phyloP scores from a whole-genome alignment of 35 echinoderm and acorn worm species.

The Amphiura filiformis region DNA sequence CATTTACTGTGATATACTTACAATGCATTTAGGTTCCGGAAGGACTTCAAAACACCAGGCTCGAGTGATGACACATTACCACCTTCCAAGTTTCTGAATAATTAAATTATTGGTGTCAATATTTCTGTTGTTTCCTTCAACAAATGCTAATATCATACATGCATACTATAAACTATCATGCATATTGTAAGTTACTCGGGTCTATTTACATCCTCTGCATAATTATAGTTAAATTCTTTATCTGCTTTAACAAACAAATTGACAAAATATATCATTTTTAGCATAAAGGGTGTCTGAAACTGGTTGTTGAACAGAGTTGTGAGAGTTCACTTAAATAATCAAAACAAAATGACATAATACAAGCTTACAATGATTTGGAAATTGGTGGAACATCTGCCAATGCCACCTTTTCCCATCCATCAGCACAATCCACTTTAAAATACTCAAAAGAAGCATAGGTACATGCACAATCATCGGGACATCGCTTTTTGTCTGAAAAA shows the following conservation, averaged over 20 bases:
- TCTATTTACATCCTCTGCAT: neutral
- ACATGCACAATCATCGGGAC: neutral
- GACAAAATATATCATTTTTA: too few relatives aligned
- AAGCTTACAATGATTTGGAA: neutral
- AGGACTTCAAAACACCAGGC: neutral
- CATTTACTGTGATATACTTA: neutral
- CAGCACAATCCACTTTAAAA: neutral
- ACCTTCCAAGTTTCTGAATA: neutral
- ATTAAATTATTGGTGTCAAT: neutral
- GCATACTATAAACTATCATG: neutral
- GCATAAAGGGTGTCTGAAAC: too few relatives aligned
- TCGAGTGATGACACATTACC: neutral
- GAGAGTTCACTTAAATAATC: too few relatives aligned
- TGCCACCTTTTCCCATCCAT: neutral
- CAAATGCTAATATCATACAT: neutral
- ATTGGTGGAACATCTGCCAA: neutral
- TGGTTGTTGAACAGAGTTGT: neutral
- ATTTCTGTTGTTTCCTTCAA: neutral
- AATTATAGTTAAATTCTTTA: neutral
- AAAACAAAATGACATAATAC: too few relatives aligned
- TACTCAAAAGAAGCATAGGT: neutral
- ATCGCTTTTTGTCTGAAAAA: neutral
- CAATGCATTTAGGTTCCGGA: neutral
- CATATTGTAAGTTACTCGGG: neutral
- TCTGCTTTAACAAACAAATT: too few relatives aligned